phyloP scores from a whole-genome alignment of 2,113 vertebrate genomes.

The Hystrix brachyura region DNA sequence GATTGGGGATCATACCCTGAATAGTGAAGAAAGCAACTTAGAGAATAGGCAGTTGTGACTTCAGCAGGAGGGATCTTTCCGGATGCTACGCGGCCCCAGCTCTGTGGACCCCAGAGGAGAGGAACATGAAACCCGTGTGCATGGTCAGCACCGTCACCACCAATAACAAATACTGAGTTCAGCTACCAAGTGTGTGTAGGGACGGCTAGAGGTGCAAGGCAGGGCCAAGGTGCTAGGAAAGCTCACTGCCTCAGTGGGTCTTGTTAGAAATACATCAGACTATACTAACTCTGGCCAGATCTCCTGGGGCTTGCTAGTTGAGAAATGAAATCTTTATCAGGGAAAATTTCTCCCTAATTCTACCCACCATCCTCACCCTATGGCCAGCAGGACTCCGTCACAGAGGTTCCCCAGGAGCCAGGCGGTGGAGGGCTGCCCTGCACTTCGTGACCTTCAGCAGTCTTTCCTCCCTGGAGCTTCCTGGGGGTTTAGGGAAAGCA shows the following conservation, averaged over 20 bases:
- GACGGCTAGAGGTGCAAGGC: not conserved
- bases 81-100: too few relatives aligned
- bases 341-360: not conserved
- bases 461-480: not conserved
- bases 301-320: not conserved
- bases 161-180: not conserved
- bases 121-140: not conserved
- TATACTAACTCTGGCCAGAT: not conserved
- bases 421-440: not conserved
- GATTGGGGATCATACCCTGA: not conserved
- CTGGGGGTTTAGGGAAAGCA: not conserved
- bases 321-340: not conserved
- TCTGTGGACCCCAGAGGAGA: not conserved
- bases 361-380: not conserved
- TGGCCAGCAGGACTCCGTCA: not conserved
- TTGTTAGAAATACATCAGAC: not conserved
- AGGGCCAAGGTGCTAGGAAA: not conserved
- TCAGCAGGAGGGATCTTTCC: not conserved
- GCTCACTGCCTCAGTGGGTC: not conserved
- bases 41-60: not conserved
- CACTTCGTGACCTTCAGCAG: not conserved
- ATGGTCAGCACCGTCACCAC: not conserved
- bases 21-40: not conserved
- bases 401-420: not conserved
- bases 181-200: not conserved